Evolutionary conservation across 2,113 vertebrate genomes (phyloP).

Genomic region (Xyrauchen texanus): DNA sequence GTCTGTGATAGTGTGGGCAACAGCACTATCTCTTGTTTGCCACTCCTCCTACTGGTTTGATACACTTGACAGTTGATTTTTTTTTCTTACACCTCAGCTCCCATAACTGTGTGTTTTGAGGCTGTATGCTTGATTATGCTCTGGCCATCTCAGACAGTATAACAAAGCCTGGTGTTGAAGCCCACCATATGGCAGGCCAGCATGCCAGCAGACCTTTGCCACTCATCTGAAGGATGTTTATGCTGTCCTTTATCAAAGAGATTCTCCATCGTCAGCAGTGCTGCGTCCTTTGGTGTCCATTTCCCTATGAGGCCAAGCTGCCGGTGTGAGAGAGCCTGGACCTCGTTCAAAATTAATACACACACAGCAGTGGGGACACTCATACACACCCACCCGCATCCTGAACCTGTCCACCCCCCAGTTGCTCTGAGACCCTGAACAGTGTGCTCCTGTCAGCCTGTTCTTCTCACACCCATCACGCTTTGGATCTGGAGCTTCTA

Average conservation of each 20-base stretch:
- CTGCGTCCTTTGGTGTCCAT: constrained; percentile 52
- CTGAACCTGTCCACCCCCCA: constrained; percentile 30
- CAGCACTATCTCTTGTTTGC: constrained; percentile 19
- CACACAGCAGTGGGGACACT: neutral
- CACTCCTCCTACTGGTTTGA: neutral
- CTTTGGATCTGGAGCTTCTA: constrained; percentile 60
- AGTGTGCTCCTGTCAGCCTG: constrained; percentile 67
- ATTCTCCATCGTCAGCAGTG: constrained; percentile 69
- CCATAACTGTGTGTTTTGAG: constrained; percentile 39
- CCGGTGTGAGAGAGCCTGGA: constrained; percentile 65
- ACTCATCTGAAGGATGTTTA: constrained; percentile 56
- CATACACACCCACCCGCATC: neutral
- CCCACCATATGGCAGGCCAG: constrained; percentile 70
- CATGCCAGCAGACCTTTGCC: constrained; percentile 54
- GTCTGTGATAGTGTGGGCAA: neutral
- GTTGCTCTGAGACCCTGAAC: constrained; percentile 58
- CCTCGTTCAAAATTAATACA: constrained; percentile 49
- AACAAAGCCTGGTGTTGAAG: constrained; percentile 57
- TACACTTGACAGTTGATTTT: constrained; percentile 17
- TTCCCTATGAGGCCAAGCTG: constrained; percentile 62
- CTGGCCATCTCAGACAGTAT: constrained; percentile 42
- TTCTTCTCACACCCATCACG: constrained; percentile 66
- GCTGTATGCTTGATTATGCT: constrained; percentile 21
- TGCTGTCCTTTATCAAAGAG: constrained; percentile 68
- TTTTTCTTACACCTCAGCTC: neutral